Base-by-base conservation (phyloP, 2,113 vertebrate genomes). In the Chaetops frenatus region DNA sequence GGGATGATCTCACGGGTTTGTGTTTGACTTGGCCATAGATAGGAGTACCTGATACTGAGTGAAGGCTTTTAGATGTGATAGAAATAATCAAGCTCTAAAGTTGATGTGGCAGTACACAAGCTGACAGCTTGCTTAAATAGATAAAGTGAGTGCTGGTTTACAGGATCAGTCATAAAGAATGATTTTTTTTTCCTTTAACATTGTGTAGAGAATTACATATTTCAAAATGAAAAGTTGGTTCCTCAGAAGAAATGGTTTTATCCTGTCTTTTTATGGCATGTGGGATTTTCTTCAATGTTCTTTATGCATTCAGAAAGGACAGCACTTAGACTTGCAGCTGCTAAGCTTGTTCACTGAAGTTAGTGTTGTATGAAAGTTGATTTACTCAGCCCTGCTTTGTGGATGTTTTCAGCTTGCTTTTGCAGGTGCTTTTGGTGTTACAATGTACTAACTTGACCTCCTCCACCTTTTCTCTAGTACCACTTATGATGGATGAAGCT, bases 401-500 rank as follows among this genome's bases (percentile, higher is more conserved):
- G 36, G 7, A 87, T 88, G 21, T 77, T 90, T 45, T 81, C 76
- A 67, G 71, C 24, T 86, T 87, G 42, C 66, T 56, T 69, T 12
- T 70, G 21, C 27, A 16, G 14, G 14, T 84, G 69, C 19, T 86
- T 80, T 71, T 74, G 15, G 29, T 69, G 3, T 66, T 94, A 19
- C 0, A 47, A 56, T 90, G 44, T 70, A 40, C 51, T 95, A 78
- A 96, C 38, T 17, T 86, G 44, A 73, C 9, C 24, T 87, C 12
- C 11, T 66, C 11, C 17, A 50, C 20, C 7, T 96, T 92, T 96
- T 58, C 33, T 98, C 35, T 96, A 99, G 99, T 99, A 94, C 99
- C 99, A 90, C 96, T 98, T 76, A 99, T 99, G 99, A 98, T 99
- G 98, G 98, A 99, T 94, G 99, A 99, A 98, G 98, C 99, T 42